These are phyloP conservation scores for Noctua janthe DNA, from an alignment of 2,888 invertebrate species.

Conservation along the genomic window DNA sequence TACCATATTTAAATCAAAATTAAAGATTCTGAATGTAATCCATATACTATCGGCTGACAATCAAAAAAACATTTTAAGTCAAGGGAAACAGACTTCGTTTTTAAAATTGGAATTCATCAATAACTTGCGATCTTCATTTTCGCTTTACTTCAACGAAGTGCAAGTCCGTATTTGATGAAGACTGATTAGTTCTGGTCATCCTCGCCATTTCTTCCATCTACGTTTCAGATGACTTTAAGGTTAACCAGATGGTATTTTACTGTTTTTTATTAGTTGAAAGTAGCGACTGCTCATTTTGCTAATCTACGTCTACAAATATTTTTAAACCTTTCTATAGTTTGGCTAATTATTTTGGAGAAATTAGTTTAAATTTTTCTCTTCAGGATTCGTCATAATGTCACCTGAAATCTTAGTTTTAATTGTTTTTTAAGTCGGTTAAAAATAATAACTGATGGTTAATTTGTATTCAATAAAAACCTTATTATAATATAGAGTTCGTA, in stretches of 20 bases:
- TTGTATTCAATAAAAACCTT: no score
- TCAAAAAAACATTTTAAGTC: slow-evolving; percentile 47
- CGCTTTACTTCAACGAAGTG: slow-evolving; percentile 32
- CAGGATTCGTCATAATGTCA: no score
- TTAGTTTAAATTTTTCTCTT: no score
- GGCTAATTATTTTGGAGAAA: no score
- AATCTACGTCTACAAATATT: no score
- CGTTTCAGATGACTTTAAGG: neutral
- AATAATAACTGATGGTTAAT: no score
- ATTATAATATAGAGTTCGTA: no score
- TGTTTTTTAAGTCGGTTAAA: no score
- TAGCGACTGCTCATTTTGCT: no score
- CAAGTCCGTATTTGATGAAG: slow-evolving; percentile 43
- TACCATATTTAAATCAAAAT: neutral
- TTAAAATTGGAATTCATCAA: slow-evolving; percentile 55
- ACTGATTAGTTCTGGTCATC: slow-evolving; percentile 30
- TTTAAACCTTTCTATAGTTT: no score
- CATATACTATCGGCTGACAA: slow-evolving; percentile 5
- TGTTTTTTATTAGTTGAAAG: neutral
- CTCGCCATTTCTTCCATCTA: slow-evolving; percentile 2
- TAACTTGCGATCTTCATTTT: slow-evolving; percentile 42
- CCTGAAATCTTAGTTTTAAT: no score
- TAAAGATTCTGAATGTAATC: neutral
- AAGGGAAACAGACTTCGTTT: slow-evolving; percentile 19
- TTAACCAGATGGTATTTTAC: neutral